A percentile compares a stretch with the other conserved stretches of the same genome.
These are phyloP conservation scores for Oscheius sp. DNA, from an alignment of 2,888 invertebrate species.

Conservation along the genomic window DNA sequence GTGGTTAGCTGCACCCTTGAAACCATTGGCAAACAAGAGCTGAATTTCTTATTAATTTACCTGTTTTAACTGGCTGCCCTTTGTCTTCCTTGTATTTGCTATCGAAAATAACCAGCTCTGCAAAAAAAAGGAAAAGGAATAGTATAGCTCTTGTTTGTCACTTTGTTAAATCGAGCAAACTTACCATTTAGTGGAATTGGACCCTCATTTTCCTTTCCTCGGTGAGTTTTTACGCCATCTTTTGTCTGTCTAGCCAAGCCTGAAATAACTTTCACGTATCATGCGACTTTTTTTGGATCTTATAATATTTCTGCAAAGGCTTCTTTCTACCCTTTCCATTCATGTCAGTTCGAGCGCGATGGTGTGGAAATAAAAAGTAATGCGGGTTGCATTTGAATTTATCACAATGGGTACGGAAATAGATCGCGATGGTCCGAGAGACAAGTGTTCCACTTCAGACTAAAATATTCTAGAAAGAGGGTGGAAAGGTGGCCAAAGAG, in stretches of 20 bases:
- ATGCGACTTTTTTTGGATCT: not conserved
- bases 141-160: not conserved
- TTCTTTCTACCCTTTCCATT: conserved; percentile 15
- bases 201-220: not conserved
- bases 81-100: conserved; percentile 26
- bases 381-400: not conserved
- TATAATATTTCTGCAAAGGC: not conserved
- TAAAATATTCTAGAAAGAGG: not conserved
- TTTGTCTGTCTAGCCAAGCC: not conserved
- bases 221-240: conserved; percentile 15
- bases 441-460: too few relatives aligned
- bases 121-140: not conserved
- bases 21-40: conserved; percentile 2
- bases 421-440: too few relatives aligned
- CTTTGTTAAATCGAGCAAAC: not conserved
- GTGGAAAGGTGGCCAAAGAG: not conserved
- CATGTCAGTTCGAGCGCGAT: conserved; percentile 22
- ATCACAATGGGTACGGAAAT: not conserved
- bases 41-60: not conserved
- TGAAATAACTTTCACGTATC: too few relatives aligned
- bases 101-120: conserved; percentile 30
- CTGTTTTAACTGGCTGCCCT: not conserved
- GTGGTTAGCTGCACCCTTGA: conserved; percentile 9
- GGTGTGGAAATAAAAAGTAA: conserved; percentile 6
- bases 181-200: conserved; percentile 19